Percentiles rank a stretch among this genome's conserved stretches.
Evolutionary conservation across 2,888 invertebrate species (phyloP).

Genomic region (Lasioglossum pauxillum): DNA sequence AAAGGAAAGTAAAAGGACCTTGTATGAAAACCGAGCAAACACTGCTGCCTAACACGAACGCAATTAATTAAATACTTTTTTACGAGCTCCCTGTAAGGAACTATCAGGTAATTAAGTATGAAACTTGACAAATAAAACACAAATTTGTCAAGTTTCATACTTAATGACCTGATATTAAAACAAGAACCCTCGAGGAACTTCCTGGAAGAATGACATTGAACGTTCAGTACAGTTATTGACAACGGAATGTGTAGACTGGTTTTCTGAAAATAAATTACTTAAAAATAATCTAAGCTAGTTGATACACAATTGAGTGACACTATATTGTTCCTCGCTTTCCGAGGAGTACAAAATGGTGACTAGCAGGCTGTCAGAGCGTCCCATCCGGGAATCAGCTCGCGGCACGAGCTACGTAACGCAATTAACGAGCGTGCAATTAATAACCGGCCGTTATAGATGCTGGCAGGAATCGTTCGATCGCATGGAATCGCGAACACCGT

Average conservation of each 20-base stretch:
- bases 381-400: conserved; percentile 64
- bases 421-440: conserved; percentile 78
- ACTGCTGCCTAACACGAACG: neutral
- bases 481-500: conserved; percentile 52
- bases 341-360: neutral
- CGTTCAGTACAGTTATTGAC: too few species aligned
- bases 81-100: neutral
- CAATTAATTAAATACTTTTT: neutral
- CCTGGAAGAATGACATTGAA: too few species aligned
- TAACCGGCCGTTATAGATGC: conserved; percentile 68
- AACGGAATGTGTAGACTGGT: too few species aligned
- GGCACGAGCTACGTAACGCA: conserved; percentile 71
- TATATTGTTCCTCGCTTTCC: too few species aligned
- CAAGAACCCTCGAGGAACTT: too few species aligned
- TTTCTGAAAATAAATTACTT: too few species aligned
- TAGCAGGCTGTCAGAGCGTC: conserved; percentile 51
- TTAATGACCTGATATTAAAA: too few species aligned
- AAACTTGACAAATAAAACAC: too few species aligned
- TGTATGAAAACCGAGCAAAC: neutral
- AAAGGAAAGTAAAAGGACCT: neutral
- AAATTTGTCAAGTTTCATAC: too few species aligned
- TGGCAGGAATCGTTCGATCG: conserved; percentile 67
- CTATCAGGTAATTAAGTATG: too few species aligned
- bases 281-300: too few species aligned
- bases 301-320: too few species aligned